Evolutionary conservation across 2,113 vertebrate species (phyloP), one percentile per base, ranked within the genome.

Genomic region (Irena cyanogastra): DNA sequence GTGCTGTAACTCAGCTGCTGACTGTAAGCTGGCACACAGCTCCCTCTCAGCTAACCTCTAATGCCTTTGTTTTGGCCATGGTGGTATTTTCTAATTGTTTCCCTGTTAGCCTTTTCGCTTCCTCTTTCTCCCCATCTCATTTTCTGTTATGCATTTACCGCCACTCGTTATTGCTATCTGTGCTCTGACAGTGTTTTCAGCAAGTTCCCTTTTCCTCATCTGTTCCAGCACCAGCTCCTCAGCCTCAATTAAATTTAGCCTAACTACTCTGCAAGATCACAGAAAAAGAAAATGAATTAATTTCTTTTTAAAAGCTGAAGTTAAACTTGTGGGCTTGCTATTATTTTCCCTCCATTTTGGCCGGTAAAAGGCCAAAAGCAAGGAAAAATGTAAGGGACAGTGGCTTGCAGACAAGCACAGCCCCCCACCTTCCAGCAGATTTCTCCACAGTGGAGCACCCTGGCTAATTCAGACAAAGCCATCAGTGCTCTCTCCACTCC

Each of bases 11-110:
- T 77, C 70, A 87, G 20, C 13, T 83, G 83, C 83, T 94, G 65
- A 66, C 87, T 93, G 49, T 26, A 75, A 68, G 37, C 13, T 84
- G 72, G 93, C 77, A 91, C 4, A 1, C 78, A 72, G 54, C 45
- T 82, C 45, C 50, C 57, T 49, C 77, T 66, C 41, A 2, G 59
- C 66, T 87, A 72, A 61, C 54, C 54, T 82, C 78, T 52, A 90
- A 90, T 4, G 4, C 42, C 65, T 90, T 88, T 91, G 52, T 86
- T 93, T 77, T 80, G 75, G 47, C 4, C 7, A 18, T 52, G 24
- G 90, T 87, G 60, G 68, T 74, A 74, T 87, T 88, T 90, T 89
- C 57, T 68, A 91, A 92, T 87, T 96, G 87, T 91, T 96, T 95
- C 61, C 80, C 74, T 0, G 0, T 89, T 89, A 87, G 80, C 20